These are phyloP conservation scores for Rotaria socialis DNA, from an alignment of 2,888 invertebrate species.

Conservation along the genomic window DNA sequence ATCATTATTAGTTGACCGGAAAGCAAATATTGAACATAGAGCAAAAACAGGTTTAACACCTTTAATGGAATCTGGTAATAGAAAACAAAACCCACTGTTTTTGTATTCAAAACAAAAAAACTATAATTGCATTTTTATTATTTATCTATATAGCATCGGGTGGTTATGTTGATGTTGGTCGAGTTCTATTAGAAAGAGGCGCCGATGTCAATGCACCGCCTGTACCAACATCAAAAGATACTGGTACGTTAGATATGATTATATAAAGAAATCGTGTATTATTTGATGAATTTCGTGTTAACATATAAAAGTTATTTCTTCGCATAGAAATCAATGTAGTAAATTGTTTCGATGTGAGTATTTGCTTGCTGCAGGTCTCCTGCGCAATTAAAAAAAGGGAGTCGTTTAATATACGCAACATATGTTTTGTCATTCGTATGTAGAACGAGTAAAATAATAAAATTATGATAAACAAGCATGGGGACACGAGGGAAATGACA, in stretches of 20 bases:
- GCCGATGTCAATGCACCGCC: slow-evolving; percentile 98
- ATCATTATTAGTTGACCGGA: slow-evolving; percentile 84
- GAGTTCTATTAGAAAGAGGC: slow-evolving; percentile 86
- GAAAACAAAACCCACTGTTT: no score
- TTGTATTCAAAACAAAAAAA: not conserved
- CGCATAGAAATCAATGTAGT: no score
- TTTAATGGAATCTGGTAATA: slow-evolving; percentile 83
- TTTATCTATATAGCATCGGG: slow-evolving; percentile 69
- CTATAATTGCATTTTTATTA: not conserved
- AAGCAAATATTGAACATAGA: slow-evolving; percentile 96
- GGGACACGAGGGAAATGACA: no score
- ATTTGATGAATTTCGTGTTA: no score
- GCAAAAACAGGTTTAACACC: slow-evolving; percentile 98
- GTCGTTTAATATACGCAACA: no score
- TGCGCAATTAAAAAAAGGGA: no score
- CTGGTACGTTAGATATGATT: slow-evolving; percentile 56
- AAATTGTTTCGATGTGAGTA: no score
- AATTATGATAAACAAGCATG: no score
- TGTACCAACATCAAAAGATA: slow-evolving; percentile 93
- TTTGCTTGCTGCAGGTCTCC: no score
- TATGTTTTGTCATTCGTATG: no score
- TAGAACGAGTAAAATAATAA: no score
- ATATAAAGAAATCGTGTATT: not conserved
- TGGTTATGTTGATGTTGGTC: slow-evolving; percentile 95
- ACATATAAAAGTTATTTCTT: no score